Evolutionary conservation across 2,888 invertebrate genomes (phyloP).

Genomic region (Rotaria macrura): DNA sequence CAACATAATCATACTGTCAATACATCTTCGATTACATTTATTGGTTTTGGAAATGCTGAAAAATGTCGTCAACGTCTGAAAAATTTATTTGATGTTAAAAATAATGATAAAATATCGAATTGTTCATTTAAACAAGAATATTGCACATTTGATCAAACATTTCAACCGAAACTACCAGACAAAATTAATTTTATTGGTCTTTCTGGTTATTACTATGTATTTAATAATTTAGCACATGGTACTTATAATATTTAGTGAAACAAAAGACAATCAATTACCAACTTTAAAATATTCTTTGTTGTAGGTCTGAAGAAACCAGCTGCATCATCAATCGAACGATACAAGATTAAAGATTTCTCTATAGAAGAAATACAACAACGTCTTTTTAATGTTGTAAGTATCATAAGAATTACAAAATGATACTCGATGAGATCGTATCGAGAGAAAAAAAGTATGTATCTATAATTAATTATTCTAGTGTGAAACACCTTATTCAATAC

Average conservation of each 20-base stretch:
- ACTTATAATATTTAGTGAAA: not conserved
- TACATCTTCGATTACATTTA: not conserved
- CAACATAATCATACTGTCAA: not conserved
- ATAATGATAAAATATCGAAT: not conserved
- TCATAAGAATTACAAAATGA: not conserved
- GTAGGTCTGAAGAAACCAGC: not conserved
- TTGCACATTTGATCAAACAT: constrained; percentile 8
- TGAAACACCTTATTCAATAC: not conserved
- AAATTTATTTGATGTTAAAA: not conserved
- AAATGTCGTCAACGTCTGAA: not conserved
- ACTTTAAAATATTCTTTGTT: too few species aligned
- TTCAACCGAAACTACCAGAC: not conserved
- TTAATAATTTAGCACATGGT: constrained; percentile 10
- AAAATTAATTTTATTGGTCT: not conserved
- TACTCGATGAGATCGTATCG: too few species aligned
- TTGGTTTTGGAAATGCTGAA: not conserved
- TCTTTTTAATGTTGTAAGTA: not conserved
- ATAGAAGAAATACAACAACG: not conserved
- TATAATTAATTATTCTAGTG: not conserved
- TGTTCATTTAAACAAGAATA: not conserved
- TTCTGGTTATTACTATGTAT: constrained; percentile 9
- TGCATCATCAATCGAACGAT: not conserved
- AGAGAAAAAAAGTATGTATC: not conserved
- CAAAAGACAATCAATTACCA: too few species aligned
- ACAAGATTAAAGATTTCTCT: not conserved